Percentiles rank a stretch among this genome's conserved stretches.
These are phyloP conservation scores for Pyrocoelia pectoralis DNA, from an alignment of 2,888 invertebrate species.

Conservation along the genomic window DNA sequence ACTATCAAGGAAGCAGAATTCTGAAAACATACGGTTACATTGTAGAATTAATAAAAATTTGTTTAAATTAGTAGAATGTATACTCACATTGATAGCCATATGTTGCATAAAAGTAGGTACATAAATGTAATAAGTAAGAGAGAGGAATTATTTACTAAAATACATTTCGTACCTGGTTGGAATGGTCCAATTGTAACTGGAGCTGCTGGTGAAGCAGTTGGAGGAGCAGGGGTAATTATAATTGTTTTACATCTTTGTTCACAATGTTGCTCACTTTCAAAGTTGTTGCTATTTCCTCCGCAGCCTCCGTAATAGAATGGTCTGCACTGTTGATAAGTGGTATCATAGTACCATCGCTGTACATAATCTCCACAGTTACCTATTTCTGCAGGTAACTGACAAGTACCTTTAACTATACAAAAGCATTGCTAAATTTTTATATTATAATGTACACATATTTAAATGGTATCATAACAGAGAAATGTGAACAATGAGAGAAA, in stretches of 20 bases:
- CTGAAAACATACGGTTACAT: conserved; percentile 60
- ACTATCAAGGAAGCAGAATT: conserved; percentile 72
- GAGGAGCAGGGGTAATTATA: conserved; percentile 23
- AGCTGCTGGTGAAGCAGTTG: neutral
- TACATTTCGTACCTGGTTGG: conserved; percentile 46
- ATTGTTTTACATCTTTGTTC: conserved; percentile 65
- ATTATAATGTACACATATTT: too few species aligned
- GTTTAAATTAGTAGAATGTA: neutral
- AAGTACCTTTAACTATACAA: conserved; percentile 69
- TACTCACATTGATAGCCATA: neutral
- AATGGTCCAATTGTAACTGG: conserved; percentile 37
- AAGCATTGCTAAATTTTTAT: neutral
- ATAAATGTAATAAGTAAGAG: neutral
- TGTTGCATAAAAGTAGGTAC: conserved; percentile 8
- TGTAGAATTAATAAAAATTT: too few species aligned
- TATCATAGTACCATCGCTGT: conserved; percentile 85
- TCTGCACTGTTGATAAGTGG: conserved; percentile 74
- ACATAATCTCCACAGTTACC: conserved; percentile 83
- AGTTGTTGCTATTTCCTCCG: conserved; percentile 91
- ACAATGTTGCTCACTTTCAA: conserved; percentile 73
- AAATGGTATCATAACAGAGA: too few species aligned
- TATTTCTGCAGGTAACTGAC: conserved; percentile 76
- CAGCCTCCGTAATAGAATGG: conserved; percentile 93
- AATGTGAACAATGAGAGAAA: neutral
- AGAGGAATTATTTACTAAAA: too few species aligned